A percentile compares a stretch with the other conserved stretches of the same genome.
Evolutionary conservation across 1,140 invertebrate species (phyloP).

Genomic region (Philotrypesis tridentata): DNA sequence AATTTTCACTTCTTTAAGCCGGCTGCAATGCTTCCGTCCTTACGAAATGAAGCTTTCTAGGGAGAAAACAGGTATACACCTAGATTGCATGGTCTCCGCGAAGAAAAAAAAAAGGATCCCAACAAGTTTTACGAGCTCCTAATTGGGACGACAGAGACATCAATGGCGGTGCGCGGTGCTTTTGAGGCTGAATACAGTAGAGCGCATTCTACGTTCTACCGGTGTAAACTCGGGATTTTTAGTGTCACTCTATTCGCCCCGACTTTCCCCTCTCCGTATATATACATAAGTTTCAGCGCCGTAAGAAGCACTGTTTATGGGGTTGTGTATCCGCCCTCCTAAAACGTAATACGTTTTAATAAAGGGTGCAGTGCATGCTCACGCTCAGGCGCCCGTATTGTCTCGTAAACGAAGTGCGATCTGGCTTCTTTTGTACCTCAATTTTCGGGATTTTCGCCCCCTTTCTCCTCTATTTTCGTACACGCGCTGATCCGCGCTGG

Average conservation of each 20-base stretch:
- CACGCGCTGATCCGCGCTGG: background rate
- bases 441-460: slow-evolving; percentile 39
- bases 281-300: slow-evolving; percentile 8
- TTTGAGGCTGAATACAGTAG: slow-evolving; percentile 53
- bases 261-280: background rate
- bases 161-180: slow-evolving; percentile 67
- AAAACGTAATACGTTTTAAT: slow-evolving; percentile 63
- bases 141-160: slow-evolving; percentile 73
- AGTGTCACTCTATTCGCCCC: slow-evolving; percentile 69
- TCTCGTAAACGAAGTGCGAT: slow-evolving; percentile 40
- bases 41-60: slow-evolving; percentile 52
- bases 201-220: slow-evolving; percentile 64
- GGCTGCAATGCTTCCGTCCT: slow-evolving; percentile 10
- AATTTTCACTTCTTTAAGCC: slow-evolving; percentile 24
- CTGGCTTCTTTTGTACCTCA: slow-evolving; percentile 29
- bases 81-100: background rate
- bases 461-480: slow-evolving; percentile 8
- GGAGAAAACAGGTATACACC: background rate
- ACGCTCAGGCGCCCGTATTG: slow-evolving; percentile 1
- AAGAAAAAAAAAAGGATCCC: slow-evolving; percentile 41
- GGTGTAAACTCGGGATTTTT: slow-evolving; percentile 70
- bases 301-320: slow-evolving; percentile 65
- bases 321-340: slow-evolving; percentile 64
- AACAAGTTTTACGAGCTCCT: slow-evolving; percentile 66
- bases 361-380: slow-evolving; percentile 24